Evolutionary conservation across 2,113 vertebrate species (phyloP).

Genomic region (Toxotes jaculatrix): DNA sequence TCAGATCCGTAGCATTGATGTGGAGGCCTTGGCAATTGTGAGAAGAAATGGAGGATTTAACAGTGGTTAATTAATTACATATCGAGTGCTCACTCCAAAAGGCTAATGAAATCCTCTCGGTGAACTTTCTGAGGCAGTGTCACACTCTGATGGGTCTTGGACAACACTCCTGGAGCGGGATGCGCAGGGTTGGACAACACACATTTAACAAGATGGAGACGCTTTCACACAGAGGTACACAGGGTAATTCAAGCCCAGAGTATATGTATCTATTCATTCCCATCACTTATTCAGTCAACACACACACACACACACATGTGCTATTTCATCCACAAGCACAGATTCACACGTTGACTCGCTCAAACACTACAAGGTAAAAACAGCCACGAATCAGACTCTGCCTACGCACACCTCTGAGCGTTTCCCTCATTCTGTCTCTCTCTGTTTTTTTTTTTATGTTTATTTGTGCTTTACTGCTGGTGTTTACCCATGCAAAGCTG

Average conservation of each 20-base stretch:
- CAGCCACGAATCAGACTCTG: not conserved
- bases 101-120: slow-evolving; percentile 63
- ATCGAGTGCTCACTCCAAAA: slow-evolving; percentile 69
- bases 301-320: not conserved
- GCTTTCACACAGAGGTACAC: not conserved
- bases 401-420: slow-evolving; percentile 12
- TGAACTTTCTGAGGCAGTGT: slow-evolving; percentile 59
- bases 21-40: slow-evolving; percentile 59
- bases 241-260: not conserved
- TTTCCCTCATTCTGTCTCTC: not conserved
- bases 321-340: not conserved
- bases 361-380: not conserved
- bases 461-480: slow-evolving; percentile 25
- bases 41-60: slow-evolving; percentile 76
- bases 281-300: not conserved
- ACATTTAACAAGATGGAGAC: slow-evolving; percentile 19
- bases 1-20: slow-evolving; percentile 70
- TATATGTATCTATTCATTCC: not conserved
- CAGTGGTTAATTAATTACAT: slow-evolving; percentile 75
- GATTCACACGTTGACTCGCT: not conserved
- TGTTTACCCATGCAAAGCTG: slow-evolving; percentile 38
- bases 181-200: not conserved
- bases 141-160: slow-evolving; percentile 47
- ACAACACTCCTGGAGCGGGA: not conserved
- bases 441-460: not conserved